Conservation (phyloP, 2,113 vertebrate species). For the Oncorhynchus tshawytscha region DNA sequence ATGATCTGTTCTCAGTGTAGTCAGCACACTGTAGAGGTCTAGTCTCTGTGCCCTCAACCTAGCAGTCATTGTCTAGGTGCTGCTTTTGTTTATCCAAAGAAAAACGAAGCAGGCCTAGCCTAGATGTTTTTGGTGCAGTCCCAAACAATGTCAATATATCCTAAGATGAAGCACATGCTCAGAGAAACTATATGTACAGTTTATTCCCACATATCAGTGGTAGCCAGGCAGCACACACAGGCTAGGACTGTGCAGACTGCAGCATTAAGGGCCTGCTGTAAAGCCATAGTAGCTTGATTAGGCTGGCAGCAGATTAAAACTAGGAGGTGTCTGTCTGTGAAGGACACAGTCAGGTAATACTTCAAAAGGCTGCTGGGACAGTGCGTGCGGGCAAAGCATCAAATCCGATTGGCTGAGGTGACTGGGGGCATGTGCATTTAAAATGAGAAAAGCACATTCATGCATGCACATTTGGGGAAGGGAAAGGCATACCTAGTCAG, state of each 20-base stretch:
- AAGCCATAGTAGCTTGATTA: conserved; percentile 30
- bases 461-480: too few relatives aligned
- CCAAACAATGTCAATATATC: too few relatives aligned
- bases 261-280: background rate
- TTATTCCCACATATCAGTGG: too few relatives aligned
- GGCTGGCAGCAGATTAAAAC: conserved; percentile 45
- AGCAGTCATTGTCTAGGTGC: too few relatives aligned
- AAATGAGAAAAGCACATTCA: background rate
- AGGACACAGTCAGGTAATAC: conserved; percentile 15
- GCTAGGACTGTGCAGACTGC: too few relatives aligned
- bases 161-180: too few relatives aligned
- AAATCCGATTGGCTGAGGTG: conserved; percentile 29
- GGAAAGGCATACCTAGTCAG: too few relatives aligned
- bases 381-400: conserved; percentile 1
- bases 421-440: background rate
- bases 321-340: conserved; percentile 20
- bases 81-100: too few relatives aligned
- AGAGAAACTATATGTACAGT: too few relatives aligned
- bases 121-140: too few relatives aligned
- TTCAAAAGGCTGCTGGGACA: conserved; percentile 19
- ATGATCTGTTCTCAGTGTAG: conserved; percentile 21
- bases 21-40: background rate
- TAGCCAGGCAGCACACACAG: too few relatives aligned
- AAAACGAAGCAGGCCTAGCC: too few relatives aligned
- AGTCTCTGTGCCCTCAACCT: background rate